These are phyloP conservation scores for Pseudotriccus pelzelni DNA, from an alignment of 2,797 vertebrate genomes.

Conservation along the genomic window DNA sequence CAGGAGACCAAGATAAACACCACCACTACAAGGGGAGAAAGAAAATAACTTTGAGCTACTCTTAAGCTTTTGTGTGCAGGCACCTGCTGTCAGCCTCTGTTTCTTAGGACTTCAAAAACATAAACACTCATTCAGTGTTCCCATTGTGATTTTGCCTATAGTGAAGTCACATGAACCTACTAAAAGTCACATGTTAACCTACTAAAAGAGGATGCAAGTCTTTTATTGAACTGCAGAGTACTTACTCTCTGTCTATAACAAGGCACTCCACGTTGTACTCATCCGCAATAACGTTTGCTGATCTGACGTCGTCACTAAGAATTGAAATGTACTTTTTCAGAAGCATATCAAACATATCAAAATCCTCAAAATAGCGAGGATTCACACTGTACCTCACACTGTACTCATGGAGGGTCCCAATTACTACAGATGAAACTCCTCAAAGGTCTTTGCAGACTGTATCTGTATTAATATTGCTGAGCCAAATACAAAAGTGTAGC, in stretches of 20 bases:
- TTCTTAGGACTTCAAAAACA: not conserved
- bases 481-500: not conserved
- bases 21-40: not conserved
- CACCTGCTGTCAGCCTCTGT: not conserved
- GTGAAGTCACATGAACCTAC: not conserved
- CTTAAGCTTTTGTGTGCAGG: not conserved
- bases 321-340: slow-evolving; percentile 33
- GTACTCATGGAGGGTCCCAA: not conserved
- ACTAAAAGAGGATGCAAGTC: not conserved
- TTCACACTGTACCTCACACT: not conserved
- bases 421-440: not conserved
- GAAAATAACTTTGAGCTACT: not conserved
- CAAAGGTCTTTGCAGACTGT: not conserved
- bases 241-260: slow-evolving; percentile 93
- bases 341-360: not conserved
- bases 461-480: not conserved
- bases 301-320: slow-evolving; percentile 89
- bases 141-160: not conserved
- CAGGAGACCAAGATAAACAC: not conserved
- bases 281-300: slow-evolving; percentile 92
- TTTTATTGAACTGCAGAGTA: not conserved
- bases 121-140: not conserved
- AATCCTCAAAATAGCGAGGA: not conserved
- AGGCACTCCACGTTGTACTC: slow-evolving; percentile 91
- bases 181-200: not conserved